These are phyloP conservation scores for Cerceris rybyensis DNA, from an alignment of 2,888 invertebrate species.

Conservation along the genomic window DNA sequence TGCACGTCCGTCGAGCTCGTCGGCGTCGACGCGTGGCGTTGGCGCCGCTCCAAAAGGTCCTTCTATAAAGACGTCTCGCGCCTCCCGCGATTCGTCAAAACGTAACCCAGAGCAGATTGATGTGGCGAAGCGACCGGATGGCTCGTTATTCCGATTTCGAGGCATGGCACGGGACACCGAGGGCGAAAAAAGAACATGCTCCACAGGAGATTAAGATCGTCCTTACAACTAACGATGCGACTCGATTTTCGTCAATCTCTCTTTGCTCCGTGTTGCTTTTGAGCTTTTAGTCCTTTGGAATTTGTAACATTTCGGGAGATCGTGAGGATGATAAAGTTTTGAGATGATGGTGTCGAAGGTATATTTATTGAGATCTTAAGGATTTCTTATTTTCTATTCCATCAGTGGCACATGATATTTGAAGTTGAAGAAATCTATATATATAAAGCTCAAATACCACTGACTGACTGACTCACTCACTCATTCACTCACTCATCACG, in stretches of 20 bases:
- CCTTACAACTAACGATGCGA: conserved; percentile 36
- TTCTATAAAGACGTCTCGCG: conserved; percentile 71
- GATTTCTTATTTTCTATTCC: too few relatives aligned
- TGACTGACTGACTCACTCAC: too few relatives aligned
- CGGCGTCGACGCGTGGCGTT: conserved; percentile 56
- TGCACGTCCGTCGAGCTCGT: conserved; percentile 25
- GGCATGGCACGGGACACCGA: conserved; percentile 51
- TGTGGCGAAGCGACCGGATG: conserved; percentile 72
- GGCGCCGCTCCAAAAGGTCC: conserved; percentile 63
- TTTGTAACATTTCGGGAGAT: neutral
- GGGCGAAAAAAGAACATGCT: conserved; percentile 37
- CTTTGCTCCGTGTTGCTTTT: neutral
- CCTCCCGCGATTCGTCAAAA: conserved; percentile 76
- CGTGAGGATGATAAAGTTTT: neutral
- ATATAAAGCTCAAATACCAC: too few relatives aligned
- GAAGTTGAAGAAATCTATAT: too few relatives aligned
- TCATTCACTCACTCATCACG: too few relatives aligned
- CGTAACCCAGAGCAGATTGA: conserved; percentile 75
- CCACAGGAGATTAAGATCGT: conserved; percentile 33
- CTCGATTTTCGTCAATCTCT: conserved; percentile 35
- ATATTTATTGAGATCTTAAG: too few relatives aligned
- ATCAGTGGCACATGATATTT: too few relatives aligned
- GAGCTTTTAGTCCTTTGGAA: neutral
- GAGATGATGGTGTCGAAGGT: too few relatives aligned
- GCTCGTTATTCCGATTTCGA: conserved; percentile 77